Base-by-base conservation (phyloP, 2,888 invertebrate genomes). In the Drosophila melanosoma region DNA sequence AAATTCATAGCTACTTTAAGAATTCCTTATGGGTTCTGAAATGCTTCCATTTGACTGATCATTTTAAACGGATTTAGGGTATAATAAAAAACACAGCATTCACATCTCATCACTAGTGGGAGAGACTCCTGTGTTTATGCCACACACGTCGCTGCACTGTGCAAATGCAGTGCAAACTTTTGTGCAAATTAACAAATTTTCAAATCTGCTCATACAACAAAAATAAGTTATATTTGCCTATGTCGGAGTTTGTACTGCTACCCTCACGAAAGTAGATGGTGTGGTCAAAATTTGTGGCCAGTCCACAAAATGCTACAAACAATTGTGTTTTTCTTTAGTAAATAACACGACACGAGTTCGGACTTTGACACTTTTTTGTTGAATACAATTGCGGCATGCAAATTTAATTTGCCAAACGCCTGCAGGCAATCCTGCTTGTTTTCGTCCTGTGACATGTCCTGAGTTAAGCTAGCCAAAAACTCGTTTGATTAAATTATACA, bases 291-390 rank as follows among this genome's bases (percentile, higher is more conserved):
- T 42, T 76, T 60, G 69, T 81, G 82, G 60, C 35, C 68, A 49
- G 66, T 51, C 83, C 87, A 61, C 78, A 89, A 83, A 83, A 69
- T 78, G 81, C 76, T 74, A 67, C 86, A 88, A 82, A 86, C 88
- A 89, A 89, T 87, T 85, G 86, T 80, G 86, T 87, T 85, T 75
- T 87, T 89, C 90, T 82, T 89, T 89, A 89, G 85, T 85, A 85
- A 85, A 85, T 85, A 85, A 80, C 76, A 64, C 74, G 61, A 72
- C 53, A 64, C 73, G 68, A 77, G 71, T 68, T 68, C 66, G 73
- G 74, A 76, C 80, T 84, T 89, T 86, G 90, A 80, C 90, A 89
- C 86, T 89, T 82, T 77, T 77, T 77, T 74, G 71, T 72, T 72
- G 69, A 70, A 79, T 60, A 67, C 74, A 69, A 81, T 81, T 84